Conservation (phyloP, 2,797 vertebrate genomes). For the Trematomus bernacchii region DNA sequence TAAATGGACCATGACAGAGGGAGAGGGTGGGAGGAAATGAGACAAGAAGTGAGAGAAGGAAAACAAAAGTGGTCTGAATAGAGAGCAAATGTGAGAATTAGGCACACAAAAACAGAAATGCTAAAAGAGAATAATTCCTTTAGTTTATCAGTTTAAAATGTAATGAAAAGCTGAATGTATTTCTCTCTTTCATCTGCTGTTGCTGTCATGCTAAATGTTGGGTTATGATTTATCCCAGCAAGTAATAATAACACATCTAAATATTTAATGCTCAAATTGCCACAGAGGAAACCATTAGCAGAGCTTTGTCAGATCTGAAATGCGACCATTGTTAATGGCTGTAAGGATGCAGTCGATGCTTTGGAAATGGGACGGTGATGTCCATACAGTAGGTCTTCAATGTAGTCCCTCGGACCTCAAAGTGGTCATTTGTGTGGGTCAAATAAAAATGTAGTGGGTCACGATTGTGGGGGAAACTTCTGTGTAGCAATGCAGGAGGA, state of each 20-base stretch:
- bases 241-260: slow-evolving; percentile 16
- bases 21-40: slow-evolving; percentile 18
- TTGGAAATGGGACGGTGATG: no score
- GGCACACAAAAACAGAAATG: slow-evolving; percentile 2
- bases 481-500: no score
- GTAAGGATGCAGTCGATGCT: background rate
- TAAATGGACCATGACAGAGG: slow-evolving; percentile 54
- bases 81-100: slow-evolving; percentile 22
- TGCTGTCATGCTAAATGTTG: background rate
- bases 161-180: slow-evolving; percentile 33
- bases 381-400: no score
- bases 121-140: slow-evolving; percentile 18
- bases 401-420: no score
- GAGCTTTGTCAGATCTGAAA: slow-evolving; percentile 9
- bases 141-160: slow-evolving; percentile 43
- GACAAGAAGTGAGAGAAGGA: slow-evolving; percentile 16
- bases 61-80: slow-evolving; percentile 16
- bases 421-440: no score
- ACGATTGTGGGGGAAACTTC: no score
- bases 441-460: no score
- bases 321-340: slow-evolving; percentile 9
- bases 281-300: slow-evolving; percentile 17
- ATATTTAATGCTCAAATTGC: slow-evolving; percentile 33
- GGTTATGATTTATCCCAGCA: slow-evolving; percentile 14
- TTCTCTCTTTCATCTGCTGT: slow-evolving; percentile 14